phyloP scores from a whole-genome alignment of 2,888 invertebrate species.

The Labia minor region DNA sequence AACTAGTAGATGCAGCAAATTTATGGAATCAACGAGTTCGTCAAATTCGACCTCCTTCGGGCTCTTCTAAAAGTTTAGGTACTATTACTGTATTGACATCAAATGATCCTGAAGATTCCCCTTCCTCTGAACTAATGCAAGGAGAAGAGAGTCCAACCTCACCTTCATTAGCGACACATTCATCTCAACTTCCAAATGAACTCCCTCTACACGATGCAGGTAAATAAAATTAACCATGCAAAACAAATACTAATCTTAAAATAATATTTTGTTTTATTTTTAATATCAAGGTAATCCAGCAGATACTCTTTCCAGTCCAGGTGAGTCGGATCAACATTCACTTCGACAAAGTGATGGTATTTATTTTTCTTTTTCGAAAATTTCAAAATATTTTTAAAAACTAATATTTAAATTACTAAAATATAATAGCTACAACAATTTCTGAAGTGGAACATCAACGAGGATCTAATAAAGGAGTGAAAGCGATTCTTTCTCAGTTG shows the following conservation, averaged over 20 bases:
- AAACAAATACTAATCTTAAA: too few species aligned
- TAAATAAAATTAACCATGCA: too few species aligned
- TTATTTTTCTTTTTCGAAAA: background rate
- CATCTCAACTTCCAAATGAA: background rate
- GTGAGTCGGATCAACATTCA: background rate
- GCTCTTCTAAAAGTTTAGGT: background rate
- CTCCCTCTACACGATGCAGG: too few species aligned
- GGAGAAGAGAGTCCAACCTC: background rate
- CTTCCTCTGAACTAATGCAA: background rate
- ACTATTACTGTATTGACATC: background rate
- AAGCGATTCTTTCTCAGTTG: constrained; percentile 56
- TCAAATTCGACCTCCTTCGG: background rate
- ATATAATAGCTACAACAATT: too few species aligned
- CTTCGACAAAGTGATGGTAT: background rate
- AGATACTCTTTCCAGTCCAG: background rate
- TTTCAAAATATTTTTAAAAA: too few species aligned
- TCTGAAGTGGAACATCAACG: constrained; percentile 3
- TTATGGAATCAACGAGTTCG: background rate
- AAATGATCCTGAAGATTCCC: background rate
- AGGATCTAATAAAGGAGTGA: constrained; percentile 46
- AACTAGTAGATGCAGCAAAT: background rate
- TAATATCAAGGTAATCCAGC: too few species aligned
- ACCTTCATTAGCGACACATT: background rate
- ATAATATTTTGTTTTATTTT: too few species aligned
- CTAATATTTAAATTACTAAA: too few species aligned